phyloP scores from a whole-genome alignment of 2,888 invertebrate species.

The Byasa hedistus region DNA sequence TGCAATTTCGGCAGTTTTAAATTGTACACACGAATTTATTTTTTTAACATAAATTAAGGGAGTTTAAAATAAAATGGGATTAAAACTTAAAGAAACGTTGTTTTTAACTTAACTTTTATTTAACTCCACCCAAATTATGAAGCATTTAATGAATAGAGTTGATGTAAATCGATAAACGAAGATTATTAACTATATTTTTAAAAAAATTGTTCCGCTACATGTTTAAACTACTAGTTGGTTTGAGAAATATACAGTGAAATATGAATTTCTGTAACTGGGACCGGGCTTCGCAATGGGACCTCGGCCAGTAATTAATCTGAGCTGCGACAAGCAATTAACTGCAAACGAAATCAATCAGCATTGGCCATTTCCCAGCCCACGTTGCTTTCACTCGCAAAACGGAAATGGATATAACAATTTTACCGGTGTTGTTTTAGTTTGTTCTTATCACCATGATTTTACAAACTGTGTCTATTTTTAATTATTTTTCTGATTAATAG shows the following conservation, averaged over 20 bases:
- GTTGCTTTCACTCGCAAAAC: not conserved
- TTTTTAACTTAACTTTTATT: too few relatives aligned
- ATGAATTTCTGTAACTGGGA: not conserved
- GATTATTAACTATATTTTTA: not conserved
- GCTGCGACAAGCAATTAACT: conserved; percentile 10
- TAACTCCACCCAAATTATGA: too few relatives aligned
- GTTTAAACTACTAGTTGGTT: not conserved
- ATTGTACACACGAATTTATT: conserved; percentile 7
- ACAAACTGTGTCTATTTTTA: too few relatives aligned
- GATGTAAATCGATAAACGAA: not conserved
- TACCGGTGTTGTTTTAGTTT: not conserved
- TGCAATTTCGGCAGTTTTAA: conserved; percentile 7
- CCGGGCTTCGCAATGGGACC: not conserved
- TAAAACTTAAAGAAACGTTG: too few relatives aligned
- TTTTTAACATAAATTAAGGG: not conserved
- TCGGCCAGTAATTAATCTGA: conserved; percentile 7
- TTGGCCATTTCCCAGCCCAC: conserved; percentile 7
- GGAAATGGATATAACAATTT: not conserved
- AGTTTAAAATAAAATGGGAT: not conserved
- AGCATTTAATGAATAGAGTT: not conserved
- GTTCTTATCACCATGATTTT: too few relatives aligned
- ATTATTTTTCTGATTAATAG: too few relatives aligned
- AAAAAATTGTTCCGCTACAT: too few relatives aligned
- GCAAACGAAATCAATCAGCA: conserved; percentile 12
- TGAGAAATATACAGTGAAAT: not conserved